phyloP scores from a whole-genome alignment of 2,888 invertebrate species.

The Limenitis camilla region DNA sequence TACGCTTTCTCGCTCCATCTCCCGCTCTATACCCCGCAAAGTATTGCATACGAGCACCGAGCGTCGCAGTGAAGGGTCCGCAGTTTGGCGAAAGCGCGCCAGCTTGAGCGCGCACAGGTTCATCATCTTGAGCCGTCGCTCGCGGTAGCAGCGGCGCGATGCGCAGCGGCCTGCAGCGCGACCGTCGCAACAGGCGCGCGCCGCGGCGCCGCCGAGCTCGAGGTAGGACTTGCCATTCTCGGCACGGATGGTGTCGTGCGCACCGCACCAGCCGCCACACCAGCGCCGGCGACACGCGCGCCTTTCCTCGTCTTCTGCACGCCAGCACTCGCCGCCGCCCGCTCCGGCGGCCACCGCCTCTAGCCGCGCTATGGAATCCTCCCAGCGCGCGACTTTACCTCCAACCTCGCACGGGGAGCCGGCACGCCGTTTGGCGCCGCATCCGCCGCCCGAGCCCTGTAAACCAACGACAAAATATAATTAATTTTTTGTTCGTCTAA shows the following conservation, averaged over 20 bases:
- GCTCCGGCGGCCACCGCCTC: conserved; percentile 77
- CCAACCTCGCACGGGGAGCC: conserved; percentile 68
- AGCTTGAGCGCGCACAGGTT: conserved; percentile 94
- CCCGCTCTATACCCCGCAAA: conserved; percentile 88
- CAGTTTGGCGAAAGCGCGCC: conserved; percentile 88
- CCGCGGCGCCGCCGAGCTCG: conserved; percentile 86
- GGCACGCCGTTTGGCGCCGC: conserved; percentile 72
- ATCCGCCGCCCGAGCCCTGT: conserved; percentile 70
- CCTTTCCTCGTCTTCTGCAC: conserved; percentile 71
- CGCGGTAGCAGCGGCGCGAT: conserved; percentile 87
- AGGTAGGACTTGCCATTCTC: conserved; percentile 93
- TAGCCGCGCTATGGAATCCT: conserved; percentile 66
- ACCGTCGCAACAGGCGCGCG: conserved; percentile 85
- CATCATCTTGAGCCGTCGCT: conserved; percentile 89
- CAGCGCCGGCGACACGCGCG: conserved; percentile 73
- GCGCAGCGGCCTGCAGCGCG: conserved; percentile 84
- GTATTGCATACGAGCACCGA: conserved; percentile 96
- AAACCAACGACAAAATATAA: neutral
- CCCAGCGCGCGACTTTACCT: conserved; percentile 71
- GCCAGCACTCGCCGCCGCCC: conserved; percentile 76
- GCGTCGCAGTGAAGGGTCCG: conserved; percentile 90
- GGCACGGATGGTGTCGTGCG: conserved; percentile 88
- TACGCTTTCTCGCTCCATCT: conserved; percentile 83
- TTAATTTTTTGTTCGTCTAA: no score
- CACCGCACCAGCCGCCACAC: conserved; percentile 72